Evolutionary conservation across 2,888 invertebrate species (phyloP).

Genomic region (Dolomedes plantarius): DNA sequence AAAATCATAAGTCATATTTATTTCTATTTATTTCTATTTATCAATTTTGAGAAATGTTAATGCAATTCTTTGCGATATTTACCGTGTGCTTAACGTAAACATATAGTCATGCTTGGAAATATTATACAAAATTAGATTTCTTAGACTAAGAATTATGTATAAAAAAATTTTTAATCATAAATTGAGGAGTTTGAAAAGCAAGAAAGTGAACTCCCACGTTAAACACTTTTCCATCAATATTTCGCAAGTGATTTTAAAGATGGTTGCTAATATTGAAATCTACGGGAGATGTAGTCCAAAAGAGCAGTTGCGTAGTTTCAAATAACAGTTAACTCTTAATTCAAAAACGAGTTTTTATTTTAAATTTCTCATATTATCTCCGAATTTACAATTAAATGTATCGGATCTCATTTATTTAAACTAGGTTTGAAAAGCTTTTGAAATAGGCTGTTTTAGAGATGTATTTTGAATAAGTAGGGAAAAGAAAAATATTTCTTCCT

Average conservation of each 20-base stretch:
- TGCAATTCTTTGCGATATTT: too few species aligned
- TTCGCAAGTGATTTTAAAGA: too few species aligned
- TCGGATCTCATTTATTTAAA: neutral
- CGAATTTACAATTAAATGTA: neutral
- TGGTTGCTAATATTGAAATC: too few species aligned
- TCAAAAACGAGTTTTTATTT: neutral
- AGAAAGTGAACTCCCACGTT: neutral
- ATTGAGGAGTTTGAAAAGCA: neutral
- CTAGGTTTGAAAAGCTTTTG: neutral
- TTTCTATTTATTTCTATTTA: too few species aligned
- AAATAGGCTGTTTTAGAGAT: neutral
- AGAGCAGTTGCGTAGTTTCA: neutral
- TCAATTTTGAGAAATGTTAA: too few species aligned
- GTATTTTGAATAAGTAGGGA: neutral
- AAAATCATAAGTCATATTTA: too few species aligned
- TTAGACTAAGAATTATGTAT: too few species aligned
- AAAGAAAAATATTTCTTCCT: neutral
- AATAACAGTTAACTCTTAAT: neutral
- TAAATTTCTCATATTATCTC: neutral
- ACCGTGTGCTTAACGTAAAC: too few species aligned
- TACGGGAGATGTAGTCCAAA: too few species aligned
- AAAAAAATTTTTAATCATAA: too few species aligned
- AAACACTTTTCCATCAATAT: neutral
- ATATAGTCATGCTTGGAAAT: too few species aligned
- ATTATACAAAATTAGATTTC: too few species aligned